Evolutionary conservation across 1,140 invertebrate species (phyloP), one percentile per base, ranked within the genome.

Genomic region (Pantala flavescens): DNA sequence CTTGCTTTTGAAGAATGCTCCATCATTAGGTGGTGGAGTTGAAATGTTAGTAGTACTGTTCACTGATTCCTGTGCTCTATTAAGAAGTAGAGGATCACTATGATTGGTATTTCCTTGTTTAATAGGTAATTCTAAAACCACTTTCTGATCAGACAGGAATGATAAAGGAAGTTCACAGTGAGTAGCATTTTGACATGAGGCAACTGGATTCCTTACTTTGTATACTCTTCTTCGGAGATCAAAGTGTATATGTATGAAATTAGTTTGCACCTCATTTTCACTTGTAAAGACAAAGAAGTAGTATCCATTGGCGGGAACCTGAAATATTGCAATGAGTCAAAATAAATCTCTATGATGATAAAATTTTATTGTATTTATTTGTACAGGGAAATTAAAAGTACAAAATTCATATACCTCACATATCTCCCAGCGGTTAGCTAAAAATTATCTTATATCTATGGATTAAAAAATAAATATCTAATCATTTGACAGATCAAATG

Each of bases 271-370:
- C 80, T 93, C 91, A 79, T 93, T 93, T 80, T 93, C 91, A 19
- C 90, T 92, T 79, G 89, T 91, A 83, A 92, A 92, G 0, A 93
- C 89, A 80, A 93, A 93, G 82, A 93, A 93, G 77, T 93, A 93
- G 79, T 92, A 92, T 23, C 90, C 91, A 77, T 91, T 90, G 0
- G 84, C 83, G 55, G 90, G 89, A 0, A 92, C 87, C 76, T 63
- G 49, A 63, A 63, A 63, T 36, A 36, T 2, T n/a, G n/a, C n/a
- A n/a, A n/a, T n/a, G n/a, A n/a, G 43, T 49, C 16, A 49, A 49
- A 49, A 49, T 49, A 16, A 49, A n/a, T n/a, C n/a, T n/a, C n/a
- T n/a, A n/a, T n/a, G n/a, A n/a, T n/a, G n/a, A n/a, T n/a, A n/a
- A n/a, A n/a, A n/a, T n/a, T n/a, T n/a, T n/a, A n/a, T n/a, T n/a